Evolutionary conservation across 1,140 invertebrate species (phyloP).

Genomic region (Schlechtendalia chinensis): DNA sequence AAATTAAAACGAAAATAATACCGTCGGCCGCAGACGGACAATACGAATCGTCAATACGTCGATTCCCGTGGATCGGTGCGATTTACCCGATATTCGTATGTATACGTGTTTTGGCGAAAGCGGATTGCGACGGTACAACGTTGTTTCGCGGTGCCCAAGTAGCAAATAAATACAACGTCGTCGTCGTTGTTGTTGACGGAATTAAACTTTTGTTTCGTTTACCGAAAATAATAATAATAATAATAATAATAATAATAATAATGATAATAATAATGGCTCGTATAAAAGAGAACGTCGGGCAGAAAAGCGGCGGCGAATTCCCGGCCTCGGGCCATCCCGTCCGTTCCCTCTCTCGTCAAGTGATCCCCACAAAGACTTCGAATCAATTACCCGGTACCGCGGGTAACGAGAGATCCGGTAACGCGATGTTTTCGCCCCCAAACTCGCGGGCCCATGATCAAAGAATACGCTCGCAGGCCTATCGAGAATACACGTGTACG

Average conservation of each 20-base stretch:
- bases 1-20: too few species aligned
- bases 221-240: slow-evolving; percentile 39
- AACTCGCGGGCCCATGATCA: slow-evolving; percentile 29
- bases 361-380: slow-evolving; percentile 43
- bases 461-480: slow-evolving; percentile 47
- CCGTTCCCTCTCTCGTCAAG: not conserved
- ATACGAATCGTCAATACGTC: not conserved
- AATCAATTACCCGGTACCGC: slow-evolving; percentile 37
- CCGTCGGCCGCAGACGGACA: too few species aligned
- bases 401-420: slow-evolving; percentile 46
- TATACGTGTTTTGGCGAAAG: not conserved
- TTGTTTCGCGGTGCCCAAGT: not conserved
- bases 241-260: slow-evolving; percentile 3
- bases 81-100: not conserved
- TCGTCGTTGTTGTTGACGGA: not conserved
- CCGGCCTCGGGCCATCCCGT: not conserved
- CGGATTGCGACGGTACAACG: not conserved
- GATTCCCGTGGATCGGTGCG: not conserved
- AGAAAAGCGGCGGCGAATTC: not conserved
- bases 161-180: not conserved
- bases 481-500: slow-evolving; percentile 2
- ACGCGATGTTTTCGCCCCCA: slow-evolving; percentile 21
- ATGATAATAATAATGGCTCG: not conserved
- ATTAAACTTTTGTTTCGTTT: slow-evolving; percentile 36
- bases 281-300: slow-evolving; percentile 14